Evolutionary conservation across 2,888 invertebrate species (phyloP).

Genomic region (Digitonthophagus gazella): DNA sequence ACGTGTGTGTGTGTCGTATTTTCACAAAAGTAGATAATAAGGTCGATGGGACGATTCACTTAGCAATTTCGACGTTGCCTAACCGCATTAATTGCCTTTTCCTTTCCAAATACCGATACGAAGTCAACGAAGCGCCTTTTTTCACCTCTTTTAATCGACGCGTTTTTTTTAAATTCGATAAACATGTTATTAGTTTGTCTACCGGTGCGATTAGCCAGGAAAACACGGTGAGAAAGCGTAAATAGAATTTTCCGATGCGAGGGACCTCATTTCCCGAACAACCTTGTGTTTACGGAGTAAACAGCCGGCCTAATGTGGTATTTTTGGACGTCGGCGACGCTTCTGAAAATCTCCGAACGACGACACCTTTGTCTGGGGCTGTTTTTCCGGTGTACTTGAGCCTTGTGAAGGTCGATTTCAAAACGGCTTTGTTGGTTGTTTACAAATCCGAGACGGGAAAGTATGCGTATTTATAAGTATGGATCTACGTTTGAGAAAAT

Average conservation of each 20-base stretch:
- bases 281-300: not conserved
- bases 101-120: no score
- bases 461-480: no score
- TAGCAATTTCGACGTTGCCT: not conserved
- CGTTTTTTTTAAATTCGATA: no score
- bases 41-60: not conserved
- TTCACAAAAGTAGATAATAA: not conserved
- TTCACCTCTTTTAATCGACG: no score
- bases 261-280: not conserved
- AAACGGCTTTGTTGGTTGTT: not conserved
- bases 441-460: not conserved
- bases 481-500: not conserved
- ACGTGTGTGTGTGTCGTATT: not conserved
- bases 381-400: not conserved
- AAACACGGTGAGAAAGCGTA: no score
- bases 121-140: no score
- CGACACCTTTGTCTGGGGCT: not conserved
- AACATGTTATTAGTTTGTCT: not conserved
- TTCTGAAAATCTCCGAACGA: not conserved
- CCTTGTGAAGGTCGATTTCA: not conserved
- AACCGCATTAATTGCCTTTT: no score
- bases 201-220: no score
- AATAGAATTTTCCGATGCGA: not conserved
- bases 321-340: not conserved
- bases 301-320: not conserved